These are phyloP conservation scores for Apamea crenata DNA, from an alignment of 2,888 invertebrate species.

Conservation along the genomic window DNA sequence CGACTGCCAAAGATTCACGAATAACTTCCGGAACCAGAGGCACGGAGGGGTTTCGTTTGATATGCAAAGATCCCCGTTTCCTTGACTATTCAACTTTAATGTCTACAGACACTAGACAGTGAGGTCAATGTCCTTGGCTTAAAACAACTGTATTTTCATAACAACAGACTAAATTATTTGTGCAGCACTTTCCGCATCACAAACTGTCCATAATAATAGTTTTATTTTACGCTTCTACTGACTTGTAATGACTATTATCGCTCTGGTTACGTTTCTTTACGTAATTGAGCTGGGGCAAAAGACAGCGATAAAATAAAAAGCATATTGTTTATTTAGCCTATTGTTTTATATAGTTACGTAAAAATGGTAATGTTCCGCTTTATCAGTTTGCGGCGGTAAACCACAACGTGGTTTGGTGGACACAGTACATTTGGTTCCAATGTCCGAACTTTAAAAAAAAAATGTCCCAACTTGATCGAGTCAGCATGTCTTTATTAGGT, in stretches of 20 bases:
- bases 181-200: conserved; percentile 23
- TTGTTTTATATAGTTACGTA: conserved; percentile 5
- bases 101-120: not conserved
- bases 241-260: conserved; percentile 12
- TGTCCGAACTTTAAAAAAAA: too few species aligned
- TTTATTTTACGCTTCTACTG: conserved; percentile 17
- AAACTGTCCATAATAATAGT: not conserved
- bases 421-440: not conserved
- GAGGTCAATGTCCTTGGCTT: conserved; percentile 17
- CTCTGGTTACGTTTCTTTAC: conserved; percentile 18
- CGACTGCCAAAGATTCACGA: not conserved
- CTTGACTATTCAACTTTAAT: not conserved
- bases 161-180: conserved; percentile 4
- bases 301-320: conserved; percentile 1
- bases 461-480: not conserved
- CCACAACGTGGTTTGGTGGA: not conserved
- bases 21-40: not conserved
- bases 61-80: not conserved
- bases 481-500: not conserved
- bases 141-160: conserved; percentile 29
- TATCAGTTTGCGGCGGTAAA: not conserved
- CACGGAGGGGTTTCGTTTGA: too few species aligned
- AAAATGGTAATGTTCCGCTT: not conserved
- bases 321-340: not conserved
- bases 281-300: conserved; percentile 18